Evolutionary conservation across 2,797 vertebrate species (phyloP), one percentile per base, ranked within the genome.

Genomic region (Scomberomorus guttatus): DNA sequence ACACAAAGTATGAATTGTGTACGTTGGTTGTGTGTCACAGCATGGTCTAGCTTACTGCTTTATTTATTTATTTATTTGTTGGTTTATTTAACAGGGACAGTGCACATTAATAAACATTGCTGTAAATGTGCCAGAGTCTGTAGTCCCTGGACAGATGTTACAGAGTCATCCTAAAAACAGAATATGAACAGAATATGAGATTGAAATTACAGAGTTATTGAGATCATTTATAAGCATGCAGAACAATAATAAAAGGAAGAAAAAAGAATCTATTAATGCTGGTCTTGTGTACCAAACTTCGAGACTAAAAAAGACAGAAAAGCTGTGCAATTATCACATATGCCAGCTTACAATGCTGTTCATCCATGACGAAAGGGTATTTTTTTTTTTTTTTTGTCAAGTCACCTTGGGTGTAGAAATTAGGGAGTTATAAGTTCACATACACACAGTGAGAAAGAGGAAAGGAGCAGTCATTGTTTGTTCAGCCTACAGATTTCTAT

Each of bases 381-480:
- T 46, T 46, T 6, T 42, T 1, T 46, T 17, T 46, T 46, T 5
- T 2, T 46, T 17, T 51, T 69, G 6, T 68, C 39, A 52, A 11
- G 11, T 55, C 6, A 54, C 65, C 3, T 29, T 9, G n/a, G 7
- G 37, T n/a, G 22, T 60, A n/a, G 8, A 60, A 3, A 44, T 46
- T 8, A 57, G 25, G 18, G 34, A 27, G 20, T 42, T 48, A 6
- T 24, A 17, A 54, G 18, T 64, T 67, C 20, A 67, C 11, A 58
- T 32, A 8, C 10, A 52, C 27, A 14, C 2, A 25, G 42, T 15
- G 27, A 69, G 27, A 18, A 55, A 59, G 42, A 25, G 59, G 46
- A 79, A 78, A 69, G 14, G 24, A 77, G 46, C 15, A 0, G 14
- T 65, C 54, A 72, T 84, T 67, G 77, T 88, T 76, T 82, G 60